Base-by-base conservation (phyloP, 2,113 vertebrate genomes). In the Thryonomys swinderianus region DNA sequence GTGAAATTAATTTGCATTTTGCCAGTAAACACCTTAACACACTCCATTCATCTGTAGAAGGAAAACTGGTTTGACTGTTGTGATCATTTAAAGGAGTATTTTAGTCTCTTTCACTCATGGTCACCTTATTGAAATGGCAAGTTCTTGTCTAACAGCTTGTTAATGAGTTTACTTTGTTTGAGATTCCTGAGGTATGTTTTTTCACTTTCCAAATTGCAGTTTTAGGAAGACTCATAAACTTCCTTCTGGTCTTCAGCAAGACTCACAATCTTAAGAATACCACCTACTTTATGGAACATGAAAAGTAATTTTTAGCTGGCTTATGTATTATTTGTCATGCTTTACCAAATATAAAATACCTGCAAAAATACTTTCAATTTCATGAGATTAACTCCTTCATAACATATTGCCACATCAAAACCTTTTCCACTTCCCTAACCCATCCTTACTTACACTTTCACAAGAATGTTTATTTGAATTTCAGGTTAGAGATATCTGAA, bases 161-260 rank as follows among this genome's bases (percentile, higher is more conserved):
- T 93, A 96, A 96, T 74, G 86, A 73, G 0, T 96, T 96, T 94
- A 86, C 91, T 97, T 97, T 84, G 67, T 96, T 97, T 84, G 91
- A 94, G 86, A 92, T 94, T 95, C 88, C 80, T 86, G 67, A 94
- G 79, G 57, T 95, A 91, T 93, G 96, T 86, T 95, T 96, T 97
- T 96, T 96, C 82, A 89, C 91, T 96, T 89, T 89, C 74, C 25
- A 23, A 93, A 57, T 64, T 78, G 8, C 48, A 62, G 82, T 88
- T 95, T 73, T 82, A 89, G 45, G 90, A 95, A 88, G 48, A 92
- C 85, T 93, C 51, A 2, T 59, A 40, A 90, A 85, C 59, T 96
- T 62, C 11, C n/a, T 34, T 82, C 53, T 85, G 20, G 23, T 90
- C 85, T 79, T 79, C 27, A 74, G 51, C 66, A 84, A 55, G 79